phyloP scores from a whole-genome alignment of 2,797 vertebrate genomes.

The Brachymystax lenok region DNA sequence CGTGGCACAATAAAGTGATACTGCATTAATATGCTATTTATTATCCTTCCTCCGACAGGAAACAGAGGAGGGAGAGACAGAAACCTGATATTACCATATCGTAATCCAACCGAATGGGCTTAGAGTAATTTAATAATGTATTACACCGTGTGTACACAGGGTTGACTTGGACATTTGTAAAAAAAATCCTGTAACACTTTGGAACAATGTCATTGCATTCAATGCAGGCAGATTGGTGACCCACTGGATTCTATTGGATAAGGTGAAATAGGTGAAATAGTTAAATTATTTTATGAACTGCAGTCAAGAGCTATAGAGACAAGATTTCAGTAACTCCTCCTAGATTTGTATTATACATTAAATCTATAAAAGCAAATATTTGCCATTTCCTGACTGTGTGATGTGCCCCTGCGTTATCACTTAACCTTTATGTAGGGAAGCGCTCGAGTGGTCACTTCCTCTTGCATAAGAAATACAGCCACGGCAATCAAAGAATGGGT shows the following conservation, averaged over 20 bases:
- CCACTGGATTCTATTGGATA: background rate
- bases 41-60: slow-evolving; percentile 36
- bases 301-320: too few relatives aligned
- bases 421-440: background rate
- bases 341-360: background rate
- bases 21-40: slow-evolving; percentile 56
- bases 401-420: slow-evolving; percentile 14
- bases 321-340: background rate
- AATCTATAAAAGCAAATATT: slow-evolving; percentile 5
- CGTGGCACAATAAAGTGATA: slow-evolving; percentile 43
- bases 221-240: slow-evolving; percentile 30
- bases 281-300: background rate
- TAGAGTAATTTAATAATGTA: slow-evolving; percentile 57
- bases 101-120: slow-evolving; percentile 29
- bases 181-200: slow-evolving; percentile 51
- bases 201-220: slow-evolving; percentile 52
- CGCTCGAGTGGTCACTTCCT: slow-evolving; percentile 6
- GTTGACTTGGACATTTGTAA: slow-evolving; percentile 26
- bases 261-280: background rate
- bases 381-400: slow-evolving; percentile 2
- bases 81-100: slow-evolving; percentile 48
- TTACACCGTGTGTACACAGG: slow-evolving; percentile 36
- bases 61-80: slow-evolving; percentile 39
- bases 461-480: slow-evolving; percentile 22
- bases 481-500: slow-evolving; percentile 27